Percentiles rank a stretch among this genome's conserved stretches.
Evolutionary conservation across 2,797 vertebrate genomes (phyloP).

Genomic region (Centropyge bicolor): DNA sequence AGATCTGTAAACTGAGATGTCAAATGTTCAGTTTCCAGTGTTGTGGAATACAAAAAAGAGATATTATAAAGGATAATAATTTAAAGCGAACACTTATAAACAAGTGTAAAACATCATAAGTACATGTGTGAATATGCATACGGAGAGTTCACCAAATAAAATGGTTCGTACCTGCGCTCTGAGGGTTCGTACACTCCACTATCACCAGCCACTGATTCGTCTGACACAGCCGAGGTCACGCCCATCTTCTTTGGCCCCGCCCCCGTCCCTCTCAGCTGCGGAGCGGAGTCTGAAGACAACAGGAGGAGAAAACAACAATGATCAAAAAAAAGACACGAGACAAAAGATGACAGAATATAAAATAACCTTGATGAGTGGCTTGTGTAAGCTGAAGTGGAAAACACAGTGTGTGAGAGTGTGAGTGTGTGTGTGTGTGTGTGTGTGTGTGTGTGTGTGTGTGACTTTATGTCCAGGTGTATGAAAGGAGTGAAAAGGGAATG

Average conservation of each 20-base stretch:
- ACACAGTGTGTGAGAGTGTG: background rate
- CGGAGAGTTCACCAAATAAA: background rate
- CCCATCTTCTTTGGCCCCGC: constrained; percentile 87
- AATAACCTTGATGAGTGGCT: background rate
- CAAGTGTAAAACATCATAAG: no score
- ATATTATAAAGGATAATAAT: background rate
- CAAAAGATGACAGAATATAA: background rate
- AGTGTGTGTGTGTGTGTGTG: background rate
- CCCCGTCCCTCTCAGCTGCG: constrained; percentile 72
- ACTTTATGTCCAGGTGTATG: no score
- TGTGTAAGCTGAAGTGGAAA: background rate
- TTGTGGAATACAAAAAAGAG: background rate
- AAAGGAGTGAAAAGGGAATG: background rate
- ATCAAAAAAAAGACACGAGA: background rate
- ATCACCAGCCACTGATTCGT: constrained; percentile 96
- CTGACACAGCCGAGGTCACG: constrained; percentile 94
- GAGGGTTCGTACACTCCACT: constrained; percentile 96
- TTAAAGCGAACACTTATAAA: no score
- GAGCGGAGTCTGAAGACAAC: constrained; percentile 63
- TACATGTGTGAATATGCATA: no score
- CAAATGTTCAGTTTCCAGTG: background rate
- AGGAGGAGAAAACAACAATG: constrained; percentile 3
- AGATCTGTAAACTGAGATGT: background rate
- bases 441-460: background rate
- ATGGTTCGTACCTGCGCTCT: constrained; percentile 86